A percentile compares a stretch with the other conserved stretches of the same genome.
phyloP scores from a whole-genome alignment of 2,888 invertebrate genomes.

The Andrena hattorfiana region DNA sequence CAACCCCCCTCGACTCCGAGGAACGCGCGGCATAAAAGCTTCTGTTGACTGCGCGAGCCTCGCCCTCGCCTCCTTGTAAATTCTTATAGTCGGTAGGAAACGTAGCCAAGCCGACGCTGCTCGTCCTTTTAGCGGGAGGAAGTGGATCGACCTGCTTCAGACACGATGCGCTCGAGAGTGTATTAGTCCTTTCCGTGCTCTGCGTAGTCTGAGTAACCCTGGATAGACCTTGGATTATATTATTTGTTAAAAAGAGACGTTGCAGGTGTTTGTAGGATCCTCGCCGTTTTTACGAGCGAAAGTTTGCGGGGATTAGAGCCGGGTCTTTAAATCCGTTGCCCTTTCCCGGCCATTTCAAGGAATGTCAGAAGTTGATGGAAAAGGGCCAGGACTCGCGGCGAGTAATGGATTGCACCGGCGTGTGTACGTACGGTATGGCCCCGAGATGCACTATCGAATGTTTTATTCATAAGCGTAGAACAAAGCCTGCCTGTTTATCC shows the following conservation, averaged over 20 bases:
- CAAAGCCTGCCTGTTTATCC: constrained; percentile 84
- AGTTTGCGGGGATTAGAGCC: too few species aligned
- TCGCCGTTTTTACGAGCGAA: too few species aligned
- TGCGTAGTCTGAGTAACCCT: too few species aligned
- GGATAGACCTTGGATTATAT: too few species aligned
- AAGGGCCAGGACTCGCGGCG: constrained; percentile 58
- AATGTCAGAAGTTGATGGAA: constrained; percentile 70
- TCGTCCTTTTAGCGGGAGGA: background rate
- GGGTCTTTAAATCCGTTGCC: too few species aligned
- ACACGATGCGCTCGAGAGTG: constrained; percentile 5
- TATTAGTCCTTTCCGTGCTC: background rate
- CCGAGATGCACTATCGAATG: constrained; percentile 84
- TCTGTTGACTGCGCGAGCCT: constrained; percentile 16
- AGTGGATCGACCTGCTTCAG: constrained; percentile 6
- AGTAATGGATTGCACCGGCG: constrained; percentile 56
- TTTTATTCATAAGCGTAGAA: constrained; percentile 84
- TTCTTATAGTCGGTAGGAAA: constrained; percentile 26
- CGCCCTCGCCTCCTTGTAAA: constrained; percentile 11
- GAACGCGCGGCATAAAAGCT: constrained; percentile 37
- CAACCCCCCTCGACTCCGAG: background rate
- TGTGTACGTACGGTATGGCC: constrained; percentile 71
- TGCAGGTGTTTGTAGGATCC: too few species aligned
- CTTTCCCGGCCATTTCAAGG: constrained; percentile 5
- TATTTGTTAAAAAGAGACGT: too few species aligned
- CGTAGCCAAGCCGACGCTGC: background rate